Evolutionary conservation across 2,888 invertebrate genomes (phyloP).

Genomic region (Caenorhabditis sp.): DNA sequence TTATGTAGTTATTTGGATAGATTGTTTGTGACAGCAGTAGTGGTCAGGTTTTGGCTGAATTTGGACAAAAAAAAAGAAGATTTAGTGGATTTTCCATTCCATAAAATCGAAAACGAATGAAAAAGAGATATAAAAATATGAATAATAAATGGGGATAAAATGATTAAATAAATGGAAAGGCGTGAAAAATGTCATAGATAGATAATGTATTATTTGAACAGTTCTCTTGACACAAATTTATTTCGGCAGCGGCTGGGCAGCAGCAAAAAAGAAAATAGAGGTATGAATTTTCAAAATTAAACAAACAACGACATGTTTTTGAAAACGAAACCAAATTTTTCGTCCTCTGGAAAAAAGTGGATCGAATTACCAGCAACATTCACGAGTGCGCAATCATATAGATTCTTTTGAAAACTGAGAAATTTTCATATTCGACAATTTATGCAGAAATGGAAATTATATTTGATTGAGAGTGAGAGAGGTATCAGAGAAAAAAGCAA

Average conservation of each 20-base stretch:
- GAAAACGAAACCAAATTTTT: background rate
- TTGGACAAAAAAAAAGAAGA: too few relatives aligned
- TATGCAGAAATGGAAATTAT: too few relatives aligned
- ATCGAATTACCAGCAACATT: background rate
- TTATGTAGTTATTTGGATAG: too few relatives aligned
- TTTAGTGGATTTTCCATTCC: too few relatives aligned
- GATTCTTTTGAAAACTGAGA: background rate
- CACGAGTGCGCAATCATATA: background rate
- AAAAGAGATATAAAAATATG: background rate
- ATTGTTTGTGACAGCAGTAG: too few relatives aligned
- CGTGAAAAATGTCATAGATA: background rate
- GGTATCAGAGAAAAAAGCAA: too few relatives aligned
- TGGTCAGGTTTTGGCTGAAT: too few relatives aligned
- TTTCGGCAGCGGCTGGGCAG: background rate
- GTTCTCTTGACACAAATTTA: background rate
- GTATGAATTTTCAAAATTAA: background rate
- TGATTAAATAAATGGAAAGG: background rate
- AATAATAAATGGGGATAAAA: background rate
- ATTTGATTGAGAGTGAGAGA: too few relatives aligned
- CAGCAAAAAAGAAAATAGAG: background rate
- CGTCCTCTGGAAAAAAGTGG: too few relatives aligned
- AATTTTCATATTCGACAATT: too few relatives aligned
- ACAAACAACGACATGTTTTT: conserved; percentile 3
- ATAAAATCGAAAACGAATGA: too few relatives aligned
- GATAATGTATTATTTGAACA: background rate